phyloP scores from a whole-genome alignment of 2,888 invertebrate genomes.

The Perithous albicinctus region DNA sequence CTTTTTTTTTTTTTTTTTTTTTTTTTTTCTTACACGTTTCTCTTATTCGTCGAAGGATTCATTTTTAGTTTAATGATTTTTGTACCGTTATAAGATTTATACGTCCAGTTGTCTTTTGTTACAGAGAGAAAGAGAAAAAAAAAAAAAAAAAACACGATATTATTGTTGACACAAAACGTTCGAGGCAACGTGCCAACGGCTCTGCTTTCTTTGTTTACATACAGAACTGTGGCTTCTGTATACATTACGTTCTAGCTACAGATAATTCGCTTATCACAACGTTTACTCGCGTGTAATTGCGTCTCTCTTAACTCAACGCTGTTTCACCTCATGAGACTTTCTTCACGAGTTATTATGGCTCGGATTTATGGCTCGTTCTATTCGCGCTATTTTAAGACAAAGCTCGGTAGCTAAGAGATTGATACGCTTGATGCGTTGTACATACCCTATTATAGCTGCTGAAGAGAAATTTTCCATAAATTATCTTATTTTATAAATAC shows the following conservation, averaged over 20 bases:
- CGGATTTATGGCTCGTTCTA: background rate
- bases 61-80: background rate
- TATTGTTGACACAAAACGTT: background rate
- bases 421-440: background rate
- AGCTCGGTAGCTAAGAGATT: background rate
- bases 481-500: too few species aligned
- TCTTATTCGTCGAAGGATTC: background rate
- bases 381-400: background rate
- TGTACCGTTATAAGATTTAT: background rate
- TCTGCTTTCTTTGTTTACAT: conserved; percentile 59
- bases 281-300: too few species aligned
- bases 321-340: too few species aligned
- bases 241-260: background rate
- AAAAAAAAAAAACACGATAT: background rate
- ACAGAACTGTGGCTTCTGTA: conserved; percentile 28
- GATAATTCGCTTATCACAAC: background rate
- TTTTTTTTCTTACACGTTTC: background rate
- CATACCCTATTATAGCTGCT: too few species aligned
- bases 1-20: too few species aligned
- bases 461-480: too few species aligned
- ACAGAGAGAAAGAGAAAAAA: too few species aligned
- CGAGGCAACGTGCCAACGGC: conserved; percentile 34
- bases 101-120: too few species aligned
- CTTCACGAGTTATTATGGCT: too few species aligned
- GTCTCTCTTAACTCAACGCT: too few species aligned